Evolutionary conservation across 2,797 vertebrate genomes (phyloP).

Genomic region (Enteromius fasciolatus): DNA sequence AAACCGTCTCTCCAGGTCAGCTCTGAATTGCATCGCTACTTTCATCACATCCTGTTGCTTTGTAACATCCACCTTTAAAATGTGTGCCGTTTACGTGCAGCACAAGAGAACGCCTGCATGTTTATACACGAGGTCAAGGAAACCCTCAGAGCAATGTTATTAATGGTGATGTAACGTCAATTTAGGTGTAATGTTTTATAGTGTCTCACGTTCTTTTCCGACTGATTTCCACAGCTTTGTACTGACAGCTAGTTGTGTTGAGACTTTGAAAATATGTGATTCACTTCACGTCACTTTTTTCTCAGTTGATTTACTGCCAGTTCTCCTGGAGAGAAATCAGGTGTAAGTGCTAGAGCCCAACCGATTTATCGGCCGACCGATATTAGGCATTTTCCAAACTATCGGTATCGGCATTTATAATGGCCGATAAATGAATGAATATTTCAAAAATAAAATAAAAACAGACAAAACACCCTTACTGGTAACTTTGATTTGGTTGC

Average conservation of each 20-base stretch:
- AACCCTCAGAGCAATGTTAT: constrained; percentile 11
- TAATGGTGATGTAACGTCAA: background rate
- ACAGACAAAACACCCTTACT: too few species aligned
- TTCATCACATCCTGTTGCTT: constrained; percentile 46
- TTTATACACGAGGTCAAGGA: constrained; percentile 22
- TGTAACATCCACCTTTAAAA: constrained; percentile 22
- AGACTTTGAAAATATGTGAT: too few species aligned
- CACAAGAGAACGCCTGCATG: background rate
- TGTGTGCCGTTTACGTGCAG: background rate
- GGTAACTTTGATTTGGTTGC: too few species aligned
- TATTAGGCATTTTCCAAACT: too few species aligned
- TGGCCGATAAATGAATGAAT: too few species aligned
- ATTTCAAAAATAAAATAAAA: too few species aligned
- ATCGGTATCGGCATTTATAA: too few species aligned
- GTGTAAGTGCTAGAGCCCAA: background rate
- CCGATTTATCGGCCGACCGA: too few species aligned
- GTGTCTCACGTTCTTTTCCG: background rate
- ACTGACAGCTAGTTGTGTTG: background rate
- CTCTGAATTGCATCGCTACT: constrained; percentile 32
- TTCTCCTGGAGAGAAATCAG: background rate
- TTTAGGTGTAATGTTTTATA: background rate
- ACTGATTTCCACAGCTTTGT: background rate
- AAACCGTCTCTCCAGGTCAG: constrained; percentile 17
- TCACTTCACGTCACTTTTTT: too few species aligned
- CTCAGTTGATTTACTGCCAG: background rate